Base-by-base conservation (phyloP, 1,140 invertebrate species). In the Panagrolaimus sp. region DNA sequence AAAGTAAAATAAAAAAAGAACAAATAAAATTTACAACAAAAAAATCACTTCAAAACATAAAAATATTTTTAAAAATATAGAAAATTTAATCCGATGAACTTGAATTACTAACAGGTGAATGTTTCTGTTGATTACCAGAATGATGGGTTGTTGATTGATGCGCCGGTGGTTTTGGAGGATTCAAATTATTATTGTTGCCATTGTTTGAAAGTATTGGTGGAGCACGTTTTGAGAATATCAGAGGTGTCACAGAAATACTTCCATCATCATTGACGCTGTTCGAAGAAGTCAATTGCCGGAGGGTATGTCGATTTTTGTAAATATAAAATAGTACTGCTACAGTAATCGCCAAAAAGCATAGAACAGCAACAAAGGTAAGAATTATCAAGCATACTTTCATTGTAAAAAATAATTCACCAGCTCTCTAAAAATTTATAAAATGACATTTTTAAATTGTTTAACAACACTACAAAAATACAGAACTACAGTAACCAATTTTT, bases 401-500 rank as follows among this genome's bases (percentile, higher is more conserved):
- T 14, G 68, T 70, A 32, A 70, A 32, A 47, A 70, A 70, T 47
- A 70, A 69, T 28, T 70, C 68, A 43, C 68, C 68, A 28, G 68
- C 68, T 66, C 68, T 45, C 68, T 70, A 17, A 17, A 67, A 67
- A 15, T n/a, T n/a, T n/a, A n/a, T n/a, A n/a, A n/a, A n/a, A n/a
- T n/a, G n/a, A n/a, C n/a, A n/a, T n/a, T n/a, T n/a, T n/a, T 15
- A 55, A 65, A 14, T 14, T 32, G 21, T 65, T 38, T 12, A 65
- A 10, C 1, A 46, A 26, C 28, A 4, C 5, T n/a, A n/a, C 17
- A 32, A 24, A 26, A 4, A 15, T 26, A 12, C 32, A 38, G 48
- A n/a, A n/a, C 28, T n/a, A 43, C 67, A 24, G 43, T 17, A 17
- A 55, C 7, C n/a, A 26, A 62, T 43, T 24, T 67, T n/a, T n/a